These are phyloP conservation scores for Acronicta alni DNA, from an alignment of 2,888 invertebrate genomes.

Conservation along the genomic window DNA sequence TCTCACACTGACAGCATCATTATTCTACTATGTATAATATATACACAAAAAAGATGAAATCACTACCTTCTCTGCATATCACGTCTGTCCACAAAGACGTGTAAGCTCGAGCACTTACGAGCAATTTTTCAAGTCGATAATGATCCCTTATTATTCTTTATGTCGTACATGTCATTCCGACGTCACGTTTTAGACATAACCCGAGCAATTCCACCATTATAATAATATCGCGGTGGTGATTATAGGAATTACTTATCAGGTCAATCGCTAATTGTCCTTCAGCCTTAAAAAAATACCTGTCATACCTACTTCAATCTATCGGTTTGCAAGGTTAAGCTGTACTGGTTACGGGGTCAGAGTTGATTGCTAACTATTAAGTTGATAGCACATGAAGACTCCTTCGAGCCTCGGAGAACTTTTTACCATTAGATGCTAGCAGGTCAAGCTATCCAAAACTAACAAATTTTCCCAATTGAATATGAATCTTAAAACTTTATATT, in stretches of 20 bases:
- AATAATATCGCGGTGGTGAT: constrained; percentile 53
- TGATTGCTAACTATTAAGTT: no score
- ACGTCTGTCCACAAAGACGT: constrained; percentile 33
- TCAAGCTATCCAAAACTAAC: no score
- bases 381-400: no score
- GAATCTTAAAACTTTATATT: no score
- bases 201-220: constrained; percentile 40
- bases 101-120: constrained; percentile 46
- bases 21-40: constrained; percentile 12
- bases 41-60: constrained; percentile 14
- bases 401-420: no score
- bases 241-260: constrained; percentile 50
- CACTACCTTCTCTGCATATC: constrained; percentile 31
- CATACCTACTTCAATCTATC: no score
- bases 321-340: no score
- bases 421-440: no score
- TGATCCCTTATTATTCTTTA: constrained; percentile 61
- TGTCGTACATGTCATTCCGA: constrained; percentile 56
- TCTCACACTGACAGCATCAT: constrained; percentile 1
- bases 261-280: constrained; percentile 29
- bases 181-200: constrained; percentile 73
- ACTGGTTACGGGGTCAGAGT: no score
- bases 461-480: no score
- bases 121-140: constrained; percentile 50
- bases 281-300: constrained; percentile 21